These are phyloP conservation scores for Brachycybe producta DNA, from an alignment of 2,888 invertebrate species.

Conservation along the genomic window DNA sequence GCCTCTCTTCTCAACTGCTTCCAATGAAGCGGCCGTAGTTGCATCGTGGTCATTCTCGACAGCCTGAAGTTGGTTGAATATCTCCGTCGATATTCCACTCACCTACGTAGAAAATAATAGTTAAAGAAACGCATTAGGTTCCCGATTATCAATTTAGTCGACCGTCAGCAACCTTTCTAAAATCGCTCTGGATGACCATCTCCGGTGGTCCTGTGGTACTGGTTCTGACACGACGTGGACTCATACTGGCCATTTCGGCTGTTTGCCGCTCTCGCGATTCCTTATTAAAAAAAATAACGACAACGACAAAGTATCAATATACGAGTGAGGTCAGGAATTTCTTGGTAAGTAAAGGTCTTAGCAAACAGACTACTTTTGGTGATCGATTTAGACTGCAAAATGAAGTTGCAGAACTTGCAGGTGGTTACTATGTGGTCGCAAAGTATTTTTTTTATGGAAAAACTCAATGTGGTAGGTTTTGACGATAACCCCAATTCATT, in stretches of 20 bases:
- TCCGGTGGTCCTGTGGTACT: constrained; percentile 17
- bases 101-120: constrained; percentile 45
- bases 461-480: no score
- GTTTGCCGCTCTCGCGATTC: constrained; percentile 11
- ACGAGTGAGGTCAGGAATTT: no score
- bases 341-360: no score
- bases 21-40: constrained; percentile 79
- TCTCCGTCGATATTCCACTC: constrained; percentile 89
- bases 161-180: constrained; percentile 86
- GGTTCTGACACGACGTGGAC: constrained; percentile 12
- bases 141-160: not conserved
- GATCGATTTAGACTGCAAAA: no score
- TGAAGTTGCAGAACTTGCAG: no score
- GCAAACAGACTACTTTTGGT: no score
- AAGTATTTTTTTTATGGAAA: no score
- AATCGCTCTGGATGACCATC: constrained; percentile 74
- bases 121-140: not conserved
- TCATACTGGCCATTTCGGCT: constrained; percentile 4
- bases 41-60: constrained; percentile 91
- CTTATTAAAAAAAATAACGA: no score
- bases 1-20: constrained; percentile 73
- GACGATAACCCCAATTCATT: no score
- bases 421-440: no score
- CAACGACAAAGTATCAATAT: not conserved
- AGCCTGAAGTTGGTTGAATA: constrained; percentile 92